phyloP scores from a whole-genome alignment of 2,113 vertebrate species.

The Arenaria interpres region DNA sequence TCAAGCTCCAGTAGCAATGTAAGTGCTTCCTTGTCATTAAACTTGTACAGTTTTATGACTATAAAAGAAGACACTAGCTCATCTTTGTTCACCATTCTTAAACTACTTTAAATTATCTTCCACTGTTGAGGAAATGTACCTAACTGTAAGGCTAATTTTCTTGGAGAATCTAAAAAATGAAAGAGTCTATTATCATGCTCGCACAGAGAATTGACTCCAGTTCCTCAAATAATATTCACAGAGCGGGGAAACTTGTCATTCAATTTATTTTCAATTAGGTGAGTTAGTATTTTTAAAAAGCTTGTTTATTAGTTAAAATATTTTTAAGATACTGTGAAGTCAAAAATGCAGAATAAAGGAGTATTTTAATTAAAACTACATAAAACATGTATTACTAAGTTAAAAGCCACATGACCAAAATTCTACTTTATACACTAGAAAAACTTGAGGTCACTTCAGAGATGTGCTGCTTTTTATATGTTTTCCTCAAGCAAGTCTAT shows the following conservation, averaged over 20 bases:
- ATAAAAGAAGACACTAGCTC: not conserved
- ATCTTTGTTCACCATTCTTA: not conserved
- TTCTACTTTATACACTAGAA: not conserved
- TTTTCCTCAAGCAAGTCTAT: constrained; percentile 29
- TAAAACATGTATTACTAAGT: not conserved
- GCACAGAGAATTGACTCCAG: not conserved
- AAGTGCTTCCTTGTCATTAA: not conserved
- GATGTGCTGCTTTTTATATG: not conserved
- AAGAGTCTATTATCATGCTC: not conserved
- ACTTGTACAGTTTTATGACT: not conserved
- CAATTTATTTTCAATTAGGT: not conserved
- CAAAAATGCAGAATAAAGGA: not conserved
- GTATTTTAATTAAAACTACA: not conserved
- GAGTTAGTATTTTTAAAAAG: not conserved
- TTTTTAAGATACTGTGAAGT: not conserved
- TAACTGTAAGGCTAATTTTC: not conserved
- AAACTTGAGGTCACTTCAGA: not conserved
- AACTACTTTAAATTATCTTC: not conserved
- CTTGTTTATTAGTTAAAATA: not conserved
- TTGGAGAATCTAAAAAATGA: not conserved
- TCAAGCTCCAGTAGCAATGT: not conserved
- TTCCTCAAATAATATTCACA: not conserved
- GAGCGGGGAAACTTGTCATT: not conserved
- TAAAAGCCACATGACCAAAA: not conserved
- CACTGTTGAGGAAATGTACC: not conserved